These are phyloP conservation scores for Drepana falcataria DNA, from an alignment of 2,888 invertebrate genomes.

Conservation along the genomic window DNA sequence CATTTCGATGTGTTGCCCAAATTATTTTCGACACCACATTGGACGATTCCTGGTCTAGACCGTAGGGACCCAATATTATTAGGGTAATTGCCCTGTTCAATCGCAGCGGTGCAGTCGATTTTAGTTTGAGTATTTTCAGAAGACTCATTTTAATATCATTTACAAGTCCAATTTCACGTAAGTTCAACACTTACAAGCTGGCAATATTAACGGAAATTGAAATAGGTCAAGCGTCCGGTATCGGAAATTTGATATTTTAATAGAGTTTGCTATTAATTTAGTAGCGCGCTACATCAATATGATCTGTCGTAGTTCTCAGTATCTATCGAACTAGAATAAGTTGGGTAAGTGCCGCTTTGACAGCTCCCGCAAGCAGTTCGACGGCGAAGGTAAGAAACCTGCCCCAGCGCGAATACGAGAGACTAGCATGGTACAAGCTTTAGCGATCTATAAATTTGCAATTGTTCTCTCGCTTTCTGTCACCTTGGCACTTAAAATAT, in stretches of 20 bases:
- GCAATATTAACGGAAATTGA: conserved; percentile 10
- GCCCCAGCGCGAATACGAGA: conserved; percentile 13
- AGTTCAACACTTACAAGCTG: too few relatives aligned
- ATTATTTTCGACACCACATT: too few relatives aligned
- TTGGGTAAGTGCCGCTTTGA: conserved; percentile 25
- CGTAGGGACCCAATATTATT: too few relatives aligned
- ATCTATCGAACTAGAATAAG: conserved; percentile 33
- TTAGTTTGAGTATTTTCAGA: too few relatives aligned
- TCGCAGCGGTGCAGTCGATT: too few relatives aligned
- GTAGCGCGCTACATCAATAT: conserved; percentile 17
- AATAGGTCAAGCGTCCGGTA: neutral
- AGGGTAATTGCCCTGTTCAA: too few relatives aligned
- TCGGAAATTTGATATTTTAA: conserved; percentile 30
- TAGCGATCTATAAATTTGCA: conserved; percentile 2
- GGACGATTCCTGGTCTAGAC: too few relatives aligned
- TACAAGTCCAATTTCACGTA: too few relatives aligned
- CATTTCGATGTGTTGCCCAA: too few relatives aligned
- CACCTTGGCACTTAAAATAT: too few relatives aligned
- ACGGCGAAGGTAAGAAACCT: conserved; percentile 18
- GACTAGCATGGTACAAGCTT: conserved; percentile 1
- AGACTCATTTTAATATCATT: too few relatives aligned
- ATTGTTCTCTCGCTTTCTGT: too few relatives aligned
- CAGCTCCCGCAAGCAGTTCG: conserved; percentile 31
- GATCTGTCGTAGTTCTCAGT: conserved; percentile 26
- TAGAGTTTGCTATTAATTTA: conserved; percentile 27